Percentiles rank a stretch among this genome's conserved stretches.
Conservation (phyloP, 2,888 invertebrate genomes). For the Autographa pulchrina region DNA sequence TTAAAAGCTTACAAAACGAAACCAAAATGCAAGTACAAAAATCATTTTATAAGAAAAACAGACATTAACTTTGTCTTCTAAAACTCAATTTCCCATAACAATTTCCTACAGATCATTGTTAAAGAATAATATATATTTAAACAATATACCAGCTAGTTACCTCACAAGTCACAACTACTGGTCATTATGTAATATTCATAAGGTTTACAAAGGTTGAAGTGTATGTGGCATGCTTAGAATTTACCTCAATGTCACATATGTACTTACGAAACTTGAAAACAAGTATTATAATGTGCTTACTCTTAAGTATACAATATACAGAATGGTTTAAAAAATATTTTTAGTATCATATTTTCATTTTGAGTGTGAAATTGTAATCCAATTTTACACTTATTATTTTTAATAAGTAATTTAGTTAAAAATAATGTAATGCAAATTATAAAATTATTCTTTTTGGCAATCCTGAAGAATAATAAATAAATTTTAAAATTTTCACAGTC, state of each 20-base stretch:
- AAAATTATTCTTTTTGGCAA: too few species aligned
- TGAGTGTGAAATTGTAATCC: not conserved
- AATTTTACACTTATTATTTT: too few species aligned
- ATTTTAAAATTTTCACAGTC: too few species aligned
- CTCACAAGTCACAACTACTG: not conserved
- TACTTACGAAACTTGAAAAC: constrained; percentile 7
- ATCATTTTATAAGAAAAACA: too few species aligned
- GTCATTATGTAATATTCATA: constrained; percentile 40
- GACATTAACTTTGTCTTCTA: too few species aligned
- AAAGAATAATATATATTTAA: not conserved
- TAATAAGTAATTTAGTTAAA: too few species aligned
- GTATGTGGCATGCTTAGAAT: constrained; percentile 18
- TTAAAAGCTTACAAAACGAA: too few species aligned
- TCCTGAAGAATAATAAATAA: too few species aligned
- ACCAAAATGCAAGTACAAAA: too few species aligned
- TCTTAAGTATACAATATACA: not conserved
- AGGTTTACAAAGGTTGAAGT: constrained; percentile 6
- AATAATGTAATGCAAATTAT: too few species aligned
- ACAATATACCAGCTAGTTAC: not conserved
- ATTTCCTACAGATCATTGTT: not conserved
- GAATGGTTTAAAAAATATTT: not conserved
- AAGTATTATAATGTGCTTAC: not conserved
- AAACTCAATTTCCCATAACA: not conserved
- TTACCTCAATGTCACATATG: constrained; percentile 33
- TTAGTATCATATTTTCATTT: not conserved